Evolutionary conservation across 2,888 invertebrate genomes (phyloP).

Genomic region (Eupeodes luniger): DNA sequence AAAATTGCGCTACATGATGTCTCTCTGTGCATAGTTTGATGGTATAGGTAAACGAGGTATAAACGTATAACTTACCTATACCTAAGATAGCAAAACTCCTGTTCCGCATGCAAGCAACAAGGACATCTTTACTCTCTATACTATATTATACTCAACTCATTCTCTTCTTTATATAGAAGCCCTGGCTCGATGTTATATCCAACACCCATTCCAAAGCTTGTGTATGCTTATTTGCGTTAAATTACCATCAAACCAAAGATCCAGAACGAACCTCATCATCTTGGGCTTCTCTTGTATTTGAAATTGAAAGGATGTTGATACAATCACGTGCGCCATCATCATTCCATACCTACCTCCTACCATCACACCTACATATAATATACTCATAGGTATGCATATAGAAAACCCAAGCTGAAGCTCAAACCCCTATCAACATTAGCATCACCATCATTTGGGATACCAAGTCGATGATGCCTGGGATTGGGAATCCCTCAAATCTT

Average conservation of each 20-base stretch:
- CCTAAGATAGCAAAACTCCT: constrained; percentile 33
- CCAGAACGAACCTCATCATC: constrained; percentile 71
- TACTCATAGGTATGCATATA: no score
- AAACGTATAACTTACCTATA: no score
- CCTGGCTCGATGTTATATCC: not conserved
- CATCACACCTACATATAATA: not conserved
- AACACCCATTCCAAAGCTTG: not conserved
- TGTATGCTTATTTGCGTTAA: constrained; percentile 75
- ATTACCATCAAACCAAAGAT: constrained; percentile 76
- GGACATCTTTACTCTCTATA: constrained; percentile 15
- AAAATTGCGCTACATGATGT: constrained; percentile 38
- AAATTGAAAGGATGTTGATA: constrained; percentile 75
- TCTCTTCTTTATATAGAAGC: no score
- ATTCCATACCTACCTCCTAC: constrained; percentile 6
- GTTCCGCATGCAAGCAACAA: constrained; percentile 41
- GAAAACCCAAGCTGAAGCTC: not conserved
- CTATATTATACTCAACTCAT: not conserved
- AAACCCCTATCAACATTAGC: not conserved
- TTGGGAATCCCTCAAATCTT: constrained; percentile 65
- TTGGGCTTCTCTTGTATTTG: constrained; percentile 54
- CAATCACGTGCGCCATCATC: constrained; percentile 60
- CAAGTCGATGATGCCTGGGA: constrained; percentile 23
- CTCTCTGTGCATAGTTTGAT: constrained; percentile 41
- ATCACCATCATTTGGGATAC: constrained; percentile 11
- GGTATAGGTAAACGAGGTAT: not conserved